Evolutionary conservation across 2,797 vertebrate species (phyloP).

Genomic region (Malurus splendens): DNA sequence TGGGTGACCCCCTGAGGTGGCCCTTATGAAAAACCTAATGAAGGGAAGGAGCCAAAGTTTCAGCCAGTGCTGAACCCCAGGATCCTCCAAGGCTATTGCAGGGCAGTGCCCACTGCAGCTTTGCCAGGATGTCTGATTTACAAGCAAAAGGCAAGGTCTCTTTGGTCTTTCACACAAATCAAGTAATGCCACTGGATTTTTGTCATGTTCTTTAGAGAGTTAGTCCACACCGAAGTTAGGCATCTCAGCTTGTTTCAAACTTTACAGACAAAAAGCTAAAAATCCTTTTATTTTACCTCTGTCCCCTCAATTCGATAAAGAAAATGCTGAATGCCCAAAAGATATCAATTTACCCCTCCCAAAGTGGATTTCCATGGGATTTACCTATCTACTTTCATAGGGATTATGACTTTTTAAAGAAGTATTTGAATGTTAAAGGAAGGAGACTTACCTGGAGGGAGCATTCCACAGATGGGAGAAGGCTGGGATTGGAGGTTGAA

Average conservation of each 20-base stretch:
- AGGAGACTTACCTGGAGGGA: not conserved
- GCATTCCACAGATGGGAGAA: rapidly evolving
- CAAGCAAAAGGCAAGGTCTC: not conserved
- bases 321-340: not conserved
- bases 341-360: not conserved
- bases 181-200: not conserved
- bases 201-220: not conserved
- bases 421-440: not conserved
- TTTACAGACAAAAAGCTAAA: not conserved
- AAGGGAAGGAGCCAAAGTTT: not conserved
- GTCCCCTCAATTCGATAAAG: not conserved
- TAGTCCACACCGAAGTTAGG: not conserved
- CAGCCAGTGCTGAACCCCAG: not conserved
- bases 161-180: not conserved
- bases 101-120: not conserved
- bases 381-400: not conserved
- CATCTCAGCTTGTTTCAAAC: not conserved
- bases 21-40: rapidly evolving
- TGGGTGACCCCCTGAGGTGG: not conserved
- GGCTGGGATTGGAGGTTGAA: not conserved
- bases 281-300: not conserved
- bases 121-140: not conserved
- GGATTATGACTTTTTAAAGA: not conserved
- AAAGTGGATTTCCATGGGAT: not conserved
- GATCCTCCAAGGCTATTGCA: not conserved